Conservation (phyloP, 1,140 invertebrate species). For the Plectrocnemia conspersa region DNA sequence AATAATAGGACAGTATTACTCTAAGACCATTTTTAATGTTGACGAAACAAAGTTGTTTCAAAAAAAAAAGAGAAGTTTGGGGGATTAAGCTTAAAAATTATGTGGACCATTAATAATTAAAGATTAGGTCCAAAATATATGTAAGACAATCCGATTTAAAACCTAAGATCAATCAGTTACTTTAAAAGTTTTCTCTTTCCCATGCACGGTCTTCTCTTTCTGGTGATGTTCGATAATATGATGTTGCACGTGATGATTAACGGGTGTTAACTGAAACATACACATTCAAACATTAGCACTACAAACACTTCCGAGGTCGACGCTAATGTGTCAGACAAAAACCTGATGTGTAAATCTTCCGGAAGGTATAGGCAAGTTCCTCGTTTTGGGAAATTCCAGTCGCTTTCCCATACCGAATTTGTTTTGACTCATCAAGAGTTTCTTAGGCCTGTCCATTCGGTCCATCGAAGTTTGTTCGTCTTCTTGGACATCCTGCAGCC, state of each 20-base stretch:
- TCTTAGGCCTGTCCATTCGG: conserved; percentile 49
- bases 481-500: conserved; percentile 40
- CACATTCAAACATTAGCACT: neutral
- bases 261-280: conserved; percentile 44
- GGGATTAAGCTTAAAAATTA: no score
- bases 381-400: conserved; percentile 47
- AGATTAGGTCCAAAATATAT: no score
- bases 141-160: no score
- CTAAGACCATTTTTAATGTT: no score
- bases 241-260: conserved; percentile 47
- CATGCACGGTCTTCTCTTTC: conserved; percentile 51
- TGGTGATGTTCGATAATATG: conserved; percentile 48
- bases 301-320: neutral
- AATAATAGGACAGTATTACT: no score
- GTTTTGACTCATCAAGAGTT: conserved; percentile 46
- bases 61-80: no score
- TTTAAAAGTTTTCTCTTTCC: conserved; percentile 51
- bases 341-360: conserved; percentile 49
- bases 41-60: no score
- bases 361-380: conserved; percentile 47
- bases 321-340: conserved; percentile 20
- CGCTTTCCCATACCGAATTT: conserved; percentile 46
- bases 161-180: no score
- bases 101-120: no score
- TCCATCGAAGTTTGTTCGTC: conserved; percentile 45